Base-by-base conservation (phyloP, 2,888 invertebrate species). In the Cloeon dipterum region DNA sequence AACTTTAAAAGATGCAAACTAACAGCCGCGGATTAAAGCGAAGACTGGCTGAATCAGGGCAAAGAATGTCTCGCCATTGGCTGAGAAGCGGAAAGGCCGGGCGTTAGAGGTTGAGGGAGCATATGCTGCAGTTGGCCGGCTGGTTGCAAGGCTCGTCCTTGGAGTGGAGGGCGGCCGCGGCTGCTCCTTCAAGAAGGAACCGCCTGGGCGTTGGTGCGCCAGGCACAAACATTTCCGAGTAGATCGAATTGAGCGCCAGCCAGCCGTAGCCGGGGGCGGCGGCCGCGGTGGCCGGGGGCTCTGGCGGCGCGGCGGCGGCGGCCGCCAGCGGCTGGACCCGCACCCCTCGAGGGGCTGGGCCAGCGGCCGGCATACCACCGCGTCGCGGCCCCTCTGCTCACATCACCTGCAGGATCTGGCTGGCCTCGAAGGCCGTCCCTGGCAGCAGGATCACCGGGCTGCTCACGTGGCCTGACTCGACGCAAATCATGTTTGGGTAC, bases 401-500 rank as follows among this genome's bases (percentile, higher is more conserved):
- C 60, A 61, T 61, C 52, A 79, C 81, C 70, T 83, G 83, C 44
- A 85, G 63, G 52, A 83, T 81, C 65, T 83, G 83, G 58, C 82
- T 82, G 49, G 83, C 83, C 61, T 86, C 86, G 58, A 83, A 89
- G 50, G 86, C 83, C 44, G 83, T 86, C 42, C 86, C 83, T 41
- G 88, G 86, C 50, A 83, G 63, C 45, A 91, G 66, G 52, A 83
- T 76, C 40, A 86, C 78, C 40, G 86, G 86, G 50, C 76, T 71
- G 45, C 79, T 78, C 17, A 91, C 86, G 50, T 82, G 78, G 19
- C 89, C 91, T 41, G 88, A 78, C 61, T 93, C 93, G 42, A 94
- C 85, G 58, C 93, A 94, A 46, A 93, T 69, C 91, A 94, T 91
- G 56, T 83, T 85, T 8, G 83, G 85, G 59, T 85, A 93, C 59